Evolutionary conservation across 2,888 invertebrate species (phyloP).

Genomic region (Platycheirus rosarum): DNA sequence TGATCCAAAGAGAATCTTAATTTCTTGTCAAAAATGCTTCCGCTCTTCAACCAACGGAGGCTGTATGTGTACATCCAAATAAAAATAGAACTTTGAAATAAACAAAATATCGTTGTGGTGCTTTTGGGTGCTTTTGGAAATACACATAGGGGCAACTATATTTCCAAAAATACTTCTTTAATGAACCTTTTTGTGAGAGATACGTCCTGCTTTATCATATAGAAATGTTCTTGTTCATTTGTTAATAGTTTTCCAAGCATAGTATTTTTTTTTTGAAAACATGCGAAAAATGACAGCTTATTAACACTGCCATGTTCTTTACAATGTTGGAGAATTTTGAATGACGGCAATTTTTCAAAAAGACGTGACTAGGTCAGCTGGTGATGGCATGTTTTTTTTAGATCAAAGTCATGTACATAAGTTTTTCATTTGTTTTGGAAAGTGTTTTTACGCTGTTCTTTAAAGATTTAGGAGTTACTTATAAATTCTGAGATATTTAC

Average conservation of each 20-base stretch:
- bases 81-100: slow-evolving; percentile 57
- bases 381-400: too few relatives aligned
- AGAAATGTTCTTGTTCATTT: neutral
- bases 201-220: neutral
- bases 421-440: too few relatives aligned
- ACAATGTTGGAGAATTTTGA: too few relatives aligned
- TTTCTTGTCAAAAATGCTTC: slow-evolving; percentile 38
- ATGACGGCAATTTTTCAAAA: too few relatives aligned
- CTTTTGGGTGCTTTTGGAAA: slow-evolving; percentile 42
- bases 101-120: slow-evolving; percentile 19
- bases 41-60: slow-evolving; percentile 40
- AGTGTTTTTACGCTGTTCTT: too few relatives aligned
- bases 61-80: slow-evolving; percentile 37
- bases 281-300: too few relatives aligned
- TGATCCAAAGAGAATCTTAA: slow-evolving; percentile 55
- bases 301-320: too few relatives aligned
- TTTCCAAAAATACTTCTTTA: slow-evolving; percentile 40
- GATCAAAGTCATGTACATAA: too few relatives aligned
- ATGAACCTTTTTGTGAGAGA: neutral
- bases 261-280: too few relatives aligned
- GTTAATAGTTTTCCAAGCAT: neutral
- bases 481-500: too few relatives aligned
- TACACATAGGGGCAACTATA: slow-evolving; percentile 15
- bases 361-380: too few relatives aligned
- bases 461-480: too few relatives aligned